Percentiles rank a stretch among this genome's conserved stretches.
phyloP scores from a whole-genome alignment of 2,797 vertebrate genomes.

The Sarcophilus harrisii region DNA sequence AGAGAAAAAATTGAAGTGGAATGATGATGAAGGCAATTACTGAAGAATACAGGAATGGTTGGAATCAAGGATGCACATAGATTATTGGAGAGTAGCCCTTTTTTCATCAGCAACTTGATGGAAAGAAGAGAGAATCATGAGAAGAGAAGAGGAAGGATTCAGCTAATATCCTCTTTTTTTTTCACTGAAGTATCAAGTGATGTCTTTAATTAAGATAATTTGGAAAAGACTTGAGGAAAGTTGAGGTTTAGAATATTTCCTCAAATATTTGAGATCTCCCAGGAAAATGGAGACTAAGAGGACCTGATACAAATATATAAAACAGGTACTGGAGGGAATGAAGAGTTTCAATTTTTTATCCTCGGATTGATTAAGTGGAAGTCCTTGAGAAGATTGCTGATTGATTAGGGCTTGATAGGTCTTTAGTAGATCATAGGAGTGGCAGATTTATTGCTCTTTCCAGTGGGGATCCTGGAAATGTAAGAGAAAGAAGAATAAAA shows the following conservation, averaged over 20 bases:
- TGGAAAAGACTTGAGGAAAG: background rate
- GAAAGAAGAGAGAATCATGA: background rate
- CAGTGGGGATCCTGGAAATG: background rate
- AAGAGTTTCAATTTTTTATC: background rate
- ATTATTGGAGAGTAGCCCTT: background rate
- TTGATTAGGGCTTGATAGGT: background rate
- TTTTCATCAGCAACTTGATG: background rate
- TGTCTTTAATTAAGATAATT: background rate
- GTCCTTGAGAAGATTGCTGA: background rate
- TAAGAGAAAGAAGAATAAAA: constrained; percentile 16
- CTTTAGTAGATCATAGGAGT: background rate
- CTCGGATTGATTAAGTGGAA: background rate
- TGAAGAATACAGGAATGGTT: background rate
- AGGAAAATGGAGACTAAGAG: background rate
- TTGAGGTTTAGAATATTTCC: background rate
- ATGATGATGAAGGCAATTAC: background rate
- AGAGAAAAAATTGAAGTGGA: background rate
- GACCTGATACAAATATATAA: background rate
- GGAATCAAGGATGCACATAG: background rate
- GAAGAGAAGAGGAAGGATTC: background rate
- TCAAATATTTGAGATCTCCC: background rate
- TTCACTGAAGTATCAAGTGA: background rate
- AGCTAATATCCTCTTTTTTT: background rate
- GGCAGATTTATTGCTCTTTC: background rate
- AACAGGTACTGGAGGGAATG: background rate